Base-by-base conservation (phyloP, 2,888 invertebrate species). In the Dione vanillae region DNA sequence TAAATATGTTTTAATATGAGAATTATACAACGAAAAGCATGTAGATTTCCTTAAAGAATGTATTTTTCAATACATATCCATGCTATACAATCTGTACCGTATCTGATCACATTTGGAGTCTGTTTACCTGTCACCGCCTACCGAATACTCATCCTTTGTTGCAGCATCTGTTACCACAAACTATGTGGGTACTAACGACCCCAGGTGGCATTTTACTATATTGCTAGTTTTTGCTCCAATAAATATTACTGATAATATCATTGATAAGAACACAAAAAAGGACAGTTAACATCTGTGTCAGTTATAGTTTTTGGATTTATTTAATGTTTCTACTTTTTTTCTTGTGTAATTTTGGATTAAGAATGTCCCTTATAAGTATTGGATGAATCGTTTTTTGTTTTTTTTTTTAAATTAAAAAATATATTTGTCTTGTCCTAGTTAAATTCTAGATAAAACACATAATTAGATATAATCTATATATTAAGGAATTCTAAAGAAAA, bases 91-190 rank as follows among this genome's bases (percentile, higher is more conserved):
- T 76, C 77, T 77, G 78, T 80, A 82, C 83, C 78, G 82, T 77
- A 75, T 76, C 74, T 78, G 76, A 78, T 77, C 80, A 77, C 76
- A 76, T 78, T 77, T 70, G 67, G 77, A 77, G 77, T 79, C 56
- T 82, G 83, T 87, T 87, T 82, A 88, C 82, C 81, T 84, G 88
- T 87, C 92, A 88, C 91, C 92, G 92, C 92, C 92, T 91, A 89
- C 92, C 90, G 80, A 91, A 92, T 92, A 88, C 85, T 77, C 82
- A 72, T 72, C 74, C 85, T 75, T 92, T 92, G 91, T 92, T 79
- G 76, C 76, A 79, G 84, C 92, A 92, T 91, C 91, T 92, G 92
- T 89, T 88, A 75, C 72, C 78, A 78, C 75, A 79, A 78, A 77
- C 73, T 75, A 78, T 79, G 62, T 61, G 79, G 79, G 67, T 80